Evolutionary conservation across 2,113 vertebrate genomes (phyloP).

Genomic region (Leptobrachium ailaonicum): DNA sequence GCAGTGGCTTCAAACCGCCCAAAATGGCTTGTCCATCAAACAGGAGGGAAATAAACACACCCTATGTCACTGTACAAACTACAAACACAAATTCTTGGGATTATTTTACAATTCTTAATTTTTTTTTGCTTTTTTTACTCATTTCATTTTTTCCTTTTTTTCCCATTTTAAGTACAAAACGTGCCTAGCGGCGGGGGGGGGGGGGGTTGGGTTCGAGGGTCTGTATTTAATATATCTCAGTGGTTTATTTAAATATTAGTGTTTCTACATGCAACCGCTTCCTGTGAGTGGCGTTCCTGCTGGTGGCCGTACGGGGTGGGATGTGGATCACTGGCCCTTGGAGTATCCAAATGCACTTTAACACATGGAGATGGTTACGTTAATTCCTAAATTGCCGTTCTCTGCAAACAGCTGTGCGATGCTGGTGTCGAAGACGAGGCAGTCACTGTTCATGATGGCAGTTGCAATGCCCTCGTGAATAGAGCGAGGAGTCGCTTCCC

Average conservation of each 20-base stretch:
- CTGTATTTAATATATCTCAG: slow-evolving; percentile 73
- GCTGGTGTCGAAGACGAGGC: slow-evolving; percentile 98
- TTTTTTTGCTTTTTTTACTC: slow-evolving; percentile 67
- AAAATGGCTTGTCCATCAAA: slow-evolving; percentile 76
- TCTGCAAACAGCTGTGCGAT: slow-evolving; percentile 98
- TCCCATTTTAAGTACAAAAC: slow-evolving; percentile 74
- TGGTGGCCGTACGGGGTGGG: slow-evolving; percentile 55
- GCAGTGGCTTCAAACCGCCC: slow-evolving; percentile 59
- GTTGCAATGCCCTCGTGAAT: slow-evolving; percentile 98
- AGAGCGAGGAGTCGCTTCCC: slow-evolving; percentile 96
- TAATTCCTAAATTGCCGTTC: slow-evolving; percentile 98
- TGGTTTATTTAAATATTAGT: slow-evolving; percentile 87
- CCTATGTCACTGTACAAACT: slow-evolving; percentile 83
- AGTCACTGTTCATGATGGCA: slow-evolving; percentile 99
- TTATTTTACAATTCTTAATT: slow-evolving; percentile 87
- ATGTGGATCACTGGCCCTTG: slow-evolving; percentile 77
- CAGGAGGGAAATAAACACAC: slow-evolving; percentile 63
- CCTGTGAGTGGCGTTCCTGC: slow-evolving; percentile 69
- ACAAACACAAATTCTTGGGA: slow-evolving; percentile 90
- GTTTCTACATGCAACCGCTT: slow-evolving; percentile 83
- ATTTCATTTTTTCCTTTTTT: slow-evolving; percentile 78
- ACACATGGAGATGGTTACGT: slow-evolving; percentile 99
- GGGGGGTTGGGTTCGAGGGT: slow-evolving; percentile 75
- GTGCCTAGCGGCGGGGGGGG: slow-evolving; percentile 82
- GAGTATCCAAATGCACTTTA: slow-evolving; percentile 71